Conservation (phyloP, 2,888 invertebrate species). For the Caenorhabditis sp. region DNA sequence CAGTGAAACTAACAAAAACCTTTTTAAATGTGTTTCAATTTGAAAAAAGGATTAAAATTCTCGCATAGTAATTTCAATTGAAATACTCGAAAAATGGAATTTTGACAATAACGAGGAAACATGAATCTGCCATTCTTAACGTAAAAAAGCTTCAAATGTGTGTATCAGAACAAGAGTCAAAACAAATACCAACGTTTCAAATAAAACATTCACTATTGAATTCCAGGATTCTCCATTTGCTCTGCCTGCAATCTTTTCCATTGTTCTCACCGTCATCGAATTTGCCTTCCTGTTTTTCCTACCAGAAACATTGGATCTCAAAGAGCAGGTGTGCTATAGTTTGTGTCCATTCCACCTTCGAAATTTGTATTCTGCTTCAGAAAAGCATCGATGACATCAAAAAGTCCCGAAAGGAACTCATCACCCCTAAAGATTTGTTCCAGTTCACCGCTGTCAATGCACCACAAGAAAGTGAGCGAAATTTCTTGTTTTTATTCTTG, state of each 20-base stretch:
- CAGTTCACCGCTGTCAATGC: conserved; percentile 74
- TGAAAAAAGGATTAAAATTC: no score
- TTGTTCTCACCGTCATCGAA: conserved; percentile 88
- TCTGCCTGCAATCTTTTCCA: conserved; percentile 82
- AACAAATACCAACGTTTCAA: no score
- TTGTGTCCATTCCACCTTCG: not conserved
- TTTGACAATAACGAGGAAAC: no score
- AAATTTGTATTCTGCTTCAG: conserved; percentile 28
- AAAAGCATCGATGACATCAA: conserved; percentile 53
- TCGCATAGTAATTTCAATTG: no score
- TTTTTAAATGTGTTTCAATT: no score
- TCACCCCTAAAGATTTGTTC: conserved; percentile 71
- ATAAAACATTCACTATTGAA: not conserved
- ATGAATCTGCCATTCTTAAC: no score
- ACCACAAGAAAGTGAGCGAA: conserved; percentile 67
- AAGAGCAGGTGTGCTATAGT: conserved; percentile 45
- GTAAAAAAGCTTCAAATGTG: no score
- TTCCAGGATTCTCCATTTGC: conserved; percentile 57
- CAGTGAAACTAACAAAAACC: no score
- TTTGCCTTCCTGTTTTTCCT: conserved; percentile 89
- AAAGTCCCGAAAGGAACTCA: conserved; percentile 59
- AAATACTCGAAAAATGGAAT: no score
- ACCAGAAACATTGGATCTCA: conserved; percentile 88
- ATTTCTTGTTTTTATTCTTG: not conserved
- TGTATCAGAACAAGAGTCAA: no score